Evolutionary conservation across 2,113 vertebrate genomes (phyloP).

Genomic region (Xenopus borealis): DNA sequence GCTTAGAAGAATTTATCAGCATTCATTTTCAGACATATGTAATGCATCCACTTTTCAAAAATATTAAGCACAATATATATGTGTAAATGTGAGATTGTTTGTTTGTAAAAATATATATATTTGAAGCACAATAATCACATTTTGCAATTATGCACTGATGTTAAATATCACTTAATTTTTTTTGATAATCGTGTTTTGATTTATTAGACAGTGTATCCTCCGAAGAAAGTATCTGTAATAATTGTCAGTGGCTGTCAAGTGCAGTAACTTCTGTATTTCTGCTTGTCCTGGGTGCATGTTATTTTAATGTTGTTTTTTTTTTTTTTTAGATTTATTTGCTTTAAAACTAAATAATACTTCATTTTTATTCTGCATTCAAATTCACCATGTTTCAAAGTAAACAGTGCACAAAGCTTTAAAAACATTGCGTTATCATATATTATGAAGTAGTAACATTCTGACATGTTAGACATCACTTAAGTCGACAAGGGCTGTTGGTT

Average conservation of each 20-base stretch:
- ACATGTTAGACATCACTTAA: too few relatives aligned
- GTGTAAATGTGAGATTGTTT: too few relatives aligned
- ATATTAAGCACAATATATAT: too few relatives aligned
- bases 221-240: constrained; percentile 50
- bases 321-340: too few relatives aligned
- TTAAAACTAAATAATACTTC: not conserved
- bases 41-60: too few relatives aligned
- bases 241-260: constrained; percentile 53
- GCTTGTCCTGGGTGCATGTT: not conserved
- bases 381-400: not conserved
- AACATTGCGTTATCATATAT: too few relatives aligned
- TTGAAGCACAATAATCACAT: not conserved
- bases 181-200: constrained; percentile 8
- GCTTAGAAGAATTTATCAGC: too few relatives aligned
- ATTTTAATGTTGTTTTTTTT: not conserved
- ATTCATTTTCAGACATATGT: too few relatives aligned
- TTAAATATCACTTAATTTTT: not conserved
- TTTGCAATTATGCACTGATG: not conserved
- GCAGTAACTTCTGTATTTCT: constrained; percentile 43
- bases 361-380: not conserved
- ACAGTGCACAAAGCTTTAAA: not conserved
- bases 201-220: constrained; percentile 48
- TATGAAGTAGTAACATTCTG: too few relatives aligned
- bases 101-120: too few relatives aligned
- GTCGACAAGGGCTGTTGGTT: too few relatives aligned